phyloP scores from a whole-genome alignment of 2,888 invertebrate species.

The Neoascia interrupta region DNA sequence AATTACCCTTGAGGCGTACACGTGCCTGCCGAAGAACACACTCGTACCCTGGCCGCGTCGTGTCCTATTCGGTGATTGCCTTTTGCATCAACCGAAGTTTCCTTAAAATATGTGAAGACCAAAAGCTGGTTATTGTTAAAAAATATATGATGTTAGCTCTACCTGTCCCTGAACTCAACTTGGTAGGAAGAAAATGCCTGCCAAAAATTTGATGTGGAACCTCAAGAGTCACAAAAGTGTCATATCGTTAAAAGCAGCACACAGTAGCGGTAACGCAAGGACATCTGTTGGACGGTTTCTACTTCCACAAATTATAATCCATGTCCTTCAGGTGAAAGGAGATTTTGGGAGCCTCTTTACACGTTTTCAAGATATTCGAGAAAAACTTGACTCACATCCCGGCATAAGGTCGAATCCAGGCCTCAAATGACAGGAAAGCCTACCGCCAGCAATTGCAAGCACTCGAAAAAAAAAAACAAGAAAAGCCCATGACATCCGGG shows the following conservation, averaged over 20 bases:
- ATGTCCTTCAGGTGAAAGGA: constrained; percentile 43
- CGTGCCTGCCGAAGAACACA: constrained; percentile 57
- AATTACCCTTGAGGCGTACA: constrained; percentile 66
- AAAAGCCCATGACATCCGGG: constrained; percentile 12
- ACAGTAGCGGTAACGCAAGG: constrained; percentile 6
- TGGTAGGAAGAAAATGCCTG: constrained; percentile 6
- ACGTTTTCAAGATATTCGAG: constrained; percentile 44
- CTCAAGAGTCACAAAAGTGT: constrained; percentile 30
- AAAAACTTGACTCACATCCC: constrained; percentile 3
- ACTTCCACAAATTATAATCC: too few species aligned
- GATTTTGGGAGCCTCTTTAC: constrained; percentile 54
- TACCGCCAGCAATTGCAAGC: too few species aligned
- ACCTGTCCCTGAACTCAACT: too few species aligned
- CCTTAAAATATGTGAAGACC: constrained; percentile 6
- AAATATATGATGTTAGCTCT: constrained; percentile 19
- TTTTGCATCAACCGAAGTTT: too few species aligned
- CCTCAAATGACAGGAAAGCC: too few species aligned
- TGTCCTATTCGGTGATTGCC: constrained; percentile 12
- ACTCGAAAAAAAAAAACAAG: constrained; percentile 4
- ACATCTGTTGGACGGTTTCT: constrained; percentile 34
- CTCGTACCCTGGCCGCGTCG: constrained; percentile 15
- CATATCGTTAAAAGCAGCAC: constrained; percentile 40
- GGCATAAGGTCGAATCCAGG: constrained; percentile 20
- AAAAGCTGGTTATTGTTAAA: constrained; percentile 21
- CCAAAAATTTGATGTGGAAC: constrained; percentile 8